Percentiles rank a stretch among this genome's conserved stretches.
Evolutionary conservation across 2,797 vertebrate genomes (phyloP).

Genomic region (Emys orbicularis): DNA sequence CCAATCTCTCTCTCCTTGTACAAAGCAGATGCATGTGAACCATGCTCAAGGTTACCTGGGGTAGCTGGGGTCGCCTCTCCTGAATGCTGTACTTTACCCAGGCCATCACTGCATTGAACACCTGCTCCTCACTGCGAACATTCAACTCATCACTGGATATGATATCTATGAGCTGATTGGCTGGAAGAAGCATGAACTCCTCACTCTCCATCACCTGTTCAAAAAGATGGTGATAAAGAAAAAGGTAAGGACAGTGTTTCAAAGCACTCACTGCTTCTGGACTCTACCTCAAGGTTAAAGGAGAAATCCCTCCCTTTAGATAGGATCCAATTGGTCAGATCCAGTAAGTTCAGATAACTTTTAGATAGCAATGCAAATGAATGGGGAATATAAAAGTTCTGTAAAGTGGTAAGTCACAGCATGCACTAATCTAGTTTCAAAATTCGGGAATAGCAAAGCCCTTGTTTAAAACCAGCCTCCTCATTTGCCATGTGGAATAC

Average conservation of each 20-base stretch:
- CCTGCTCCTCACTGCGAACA: conserved; percentile 97
- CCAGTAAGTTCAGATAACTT: neutral
- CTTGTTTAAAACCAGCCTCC: neutral
- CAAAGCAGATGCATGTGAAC: neutral
- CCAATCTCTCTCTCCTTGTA: neutral
- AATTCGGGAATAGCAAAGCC: neutral
- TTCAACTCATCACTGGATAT: conserved; percentile 99
- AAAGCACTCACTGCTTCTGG: neutral
- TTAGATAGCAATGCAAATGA: neutral
- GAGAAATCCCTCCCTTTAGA: neutral
- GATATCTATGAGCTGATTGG: conserved; percentile 98
- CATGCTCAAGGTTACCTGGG: conserved; percentile 86
- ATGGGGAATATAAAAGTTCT: neutral
- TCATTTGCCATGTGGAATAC: rapidly evolving
- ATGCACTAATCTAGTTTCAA: neutral
- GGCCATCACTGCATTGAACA: conserved; percentile 98
- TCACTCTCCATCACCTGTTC: conserved; percentile 98
- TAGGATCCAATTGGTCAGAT: neutral
- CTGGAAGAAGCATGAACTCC: conserved; percentile 98
- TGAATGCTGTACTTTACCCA: conserved; percentile 99
- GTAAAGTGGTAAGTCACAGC: neutral
- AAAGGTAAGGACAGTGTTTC: neutral
- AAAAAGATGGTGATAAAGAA: conserved; percentile 31
- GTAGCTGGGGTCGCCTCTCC: conserved; percentile 94
- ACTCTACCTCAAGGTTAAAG: neutral